These are phyloP conservation scores for Gibbula magus DNA, from an alignment of 2,888 invertebrate species.

Conservation along the genomic window DNA sequence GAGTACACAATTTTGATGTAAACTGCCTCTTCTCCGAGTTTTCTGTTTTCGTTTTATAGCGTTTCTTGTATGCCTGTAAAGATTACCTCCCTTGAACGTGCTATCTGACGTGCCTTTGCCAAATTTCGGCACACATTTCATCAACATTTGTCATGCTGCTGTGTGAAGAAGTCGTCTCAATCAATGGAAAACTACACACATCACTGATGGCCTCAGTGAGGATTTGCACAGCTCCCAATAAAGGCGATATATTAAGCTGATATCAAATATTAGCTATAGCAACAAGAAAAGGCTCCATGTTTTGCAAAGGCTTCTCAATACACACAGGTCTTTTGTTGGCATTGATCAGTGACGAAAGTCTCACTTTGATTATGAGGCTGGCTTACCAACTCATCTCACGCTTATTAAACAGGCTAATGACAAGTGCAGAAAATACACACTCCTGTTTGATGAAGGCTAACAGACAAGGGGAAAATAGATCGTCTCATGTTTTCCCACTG, in stretches of 20 bases:
- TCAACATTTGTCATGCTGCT: background rate
- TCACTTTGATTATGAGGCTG: background rate
- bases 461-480: too few species aligned
- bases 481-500: too few species aligned
- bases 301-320: background rate
- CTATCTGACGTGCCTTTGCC: background rate
- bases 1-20: conserved; percentile 20
- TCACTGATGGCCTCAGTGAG: background rate
- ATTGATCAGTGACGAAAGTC: background rate
- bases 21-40: conserved; percentile 16
- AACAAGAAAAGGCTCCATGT: conserved; percentile 1
- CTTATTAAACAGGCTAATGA: background rate
- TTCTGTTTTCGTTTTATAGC: conserved; percentile 21
- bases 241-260: conserved; percentile 20
- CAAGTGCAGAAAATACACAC: background rate
- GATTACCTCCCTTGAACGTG: background rate
- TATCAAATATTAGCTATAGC: conserved; percentile 13
- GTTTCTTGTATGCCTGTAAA: background rate
- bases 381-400: background rate
- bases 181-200: background rate
- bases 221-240: background rate
- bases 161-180: background rate
- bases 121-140: background rate
- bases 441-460: background rate
- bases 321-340: background rate